These are phyloP conservation scores for Turritopsis dohrnii DNA, from an alignment of 30 jellyfish, hydroid and myxozoan genomes.

Conservation along the genomic window DNA sequence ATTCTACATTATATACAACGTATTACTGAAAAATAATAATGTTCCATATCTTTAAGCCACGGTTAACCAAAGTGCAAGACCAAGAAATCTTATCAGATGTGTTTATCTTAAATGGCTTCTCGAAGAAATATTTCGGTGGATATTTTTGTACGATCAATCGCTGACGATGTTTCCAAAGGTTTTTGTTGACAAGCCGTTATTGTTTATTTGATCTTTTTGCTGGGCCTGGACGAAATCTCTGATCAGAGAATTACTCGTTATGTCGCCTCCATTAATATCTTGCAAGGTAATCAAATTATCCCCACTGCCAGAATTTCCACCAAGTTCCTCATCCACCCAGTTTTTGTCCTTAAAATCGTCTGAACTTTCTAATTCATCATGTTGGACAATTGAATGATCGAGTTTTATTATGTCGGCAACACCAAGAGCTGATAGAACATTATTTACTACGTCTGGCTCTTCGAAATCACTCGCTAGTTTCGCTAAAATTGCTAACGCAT, in stretches of 20 bases:
- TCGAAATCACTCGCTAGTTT: conserved; percentile 8
- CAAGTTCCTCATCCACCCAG: conserved; percentile 6
- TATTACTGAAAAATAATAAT: too few relatives aligned
- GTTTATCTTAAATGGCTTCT: too few relatives aligned
- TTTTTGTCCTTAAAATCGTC: not conserved
- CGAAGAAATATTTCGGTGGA: too few relatives aligned
- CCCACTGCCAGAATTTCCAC: conserved; percentile 13
- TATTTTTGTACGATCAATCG: too few relatives aligned
- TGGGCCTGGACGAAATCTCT: not conserved
- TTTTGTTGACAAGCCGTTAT: not conserved
- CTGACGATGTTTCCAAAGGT: not conserved
- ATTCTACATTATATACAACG: too few relatives aligned
- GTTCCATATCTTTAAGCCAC: too few relatives aligned
- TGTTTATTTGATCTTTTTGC: not conserved
- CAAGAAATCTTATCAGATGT: too few relatives aligned
- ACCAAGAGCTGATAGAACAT: not conserved
- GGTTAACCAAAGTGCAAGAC: too few relatives aligned
- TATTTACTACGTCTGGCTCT: not conserved
- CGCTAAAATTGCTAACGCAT: conserved; percentile 12
- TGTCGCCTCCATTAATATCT: not conserved
- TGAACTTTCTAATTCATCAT: conserved; percentile 7
- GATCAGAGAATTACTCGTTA: not conserved
- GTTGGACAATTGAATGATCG: not conserved
- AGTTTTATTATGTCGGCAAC: conserved; percentile 1
- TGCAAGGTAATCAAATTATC: not conserved